Conservation (phyloP, 2,797 vertebrate species). For the Pseudochirops corinnae region DNA sequence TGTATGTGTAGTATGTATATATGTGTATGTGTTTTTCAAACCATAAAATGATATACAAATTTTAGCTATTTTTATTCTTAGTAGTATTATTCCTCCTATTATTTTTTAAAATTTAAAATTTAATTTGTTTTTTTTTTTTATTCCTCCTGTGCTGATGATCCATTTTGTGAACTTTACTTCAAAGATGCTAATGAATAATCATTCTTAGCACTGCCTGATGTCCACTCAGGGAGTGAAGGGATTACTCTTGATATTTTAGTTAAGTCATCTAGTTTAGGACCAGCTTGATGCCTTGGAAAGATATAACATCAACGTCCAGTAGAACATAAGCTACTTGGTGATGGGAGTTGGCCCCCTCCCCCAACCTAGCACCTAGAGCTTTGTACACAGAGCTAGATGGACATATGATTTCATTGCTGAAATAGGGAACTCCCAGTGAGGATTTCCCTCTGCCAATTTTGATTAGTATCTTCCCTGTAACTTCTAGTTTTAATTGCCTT, state of each 20-base stretch:
- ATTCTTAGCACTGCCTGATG: background rate
- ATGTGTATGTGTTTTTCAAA: background rate
- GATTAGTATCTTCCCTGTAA: background rate
- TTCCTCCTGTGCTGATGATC: background rate
- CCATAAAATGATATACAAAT: background rate
- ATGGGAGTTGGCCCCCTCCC: background rate
- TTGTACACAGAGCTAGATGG: background rate
- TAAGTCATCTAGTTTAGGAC: background rate
- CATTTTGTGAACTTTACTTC: background rate
- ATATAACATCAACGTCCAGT: background rate
- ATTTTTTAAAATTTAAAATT: background rate
- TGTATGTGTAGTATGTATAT: no score
- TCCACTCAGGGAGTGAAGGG: background rate
- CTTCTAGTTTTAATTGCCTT: background rate
- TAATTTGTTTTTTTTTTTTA: background rate
- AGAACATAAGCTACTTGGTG: background rate
- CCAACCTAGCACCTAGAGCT: background rate
- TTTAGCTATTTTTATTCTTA: background rate
- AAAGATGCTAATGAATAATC: background rate
- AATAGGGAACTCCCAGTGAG: background rate
- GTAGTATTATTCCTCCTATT: background rate
- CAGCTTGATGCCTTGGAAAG: background rate
- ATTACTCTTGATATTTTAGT: background rate
- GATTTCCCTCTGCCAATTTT: background rate
- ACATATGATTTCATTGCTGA: background rate